Evolutionary conservation across 2,113 vertebrate species (phyloP).

Genomic region (Polypterus bichir): DNA sequence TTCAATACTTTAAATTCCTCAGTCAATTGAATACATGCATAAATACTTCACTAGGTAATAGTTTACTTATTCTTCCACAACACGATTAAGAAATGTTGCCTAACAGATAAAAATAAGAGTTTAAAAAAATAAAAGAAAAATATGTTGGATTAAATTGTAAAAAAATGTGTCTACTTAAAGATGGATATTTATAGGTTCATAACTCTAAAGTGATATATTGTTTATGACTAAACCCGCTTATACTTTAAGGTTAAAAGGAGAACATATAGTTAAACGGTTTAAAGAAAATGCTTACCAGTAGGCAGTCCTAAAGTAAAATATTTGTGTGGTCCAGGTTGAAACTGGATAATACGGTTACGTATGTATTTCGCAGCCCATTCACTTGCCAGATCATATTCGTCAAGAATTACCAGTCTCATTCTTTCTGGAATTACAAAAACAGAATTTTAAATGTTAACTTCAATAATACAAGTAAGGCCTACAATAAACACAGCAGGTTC

Average conservation of each 20-base stretch:
- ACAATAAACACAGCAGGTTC: too few relatives aligned
- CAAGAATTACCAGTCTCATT: constrained; percentile 93
- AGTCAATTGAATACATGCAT: too few relatives aligned
- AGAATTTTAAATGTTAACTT: too few relatives aligned
- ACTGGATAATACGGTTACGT: constrained; percentile 81
- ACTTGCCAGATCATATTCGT: constrained; percentile 83
- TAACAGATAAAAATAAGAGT: too few relatives aligned
- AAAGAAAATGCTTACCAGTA: constrained; percentile 58
- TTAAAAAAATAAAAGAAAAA: too few relatives aligned
- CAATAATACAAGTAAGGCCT: too few relatives aligned
- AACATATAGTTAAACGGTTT: background rate
- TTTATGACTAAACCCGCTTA: background rate
- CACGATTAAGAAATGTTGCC: too few relatives aligned
- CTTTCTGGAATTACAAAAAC: constrained; percentile 1
- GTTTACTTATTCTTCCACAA: too few relatives aligned
- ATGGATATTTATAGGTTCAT: background rate
- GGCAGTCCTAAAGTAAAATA: constrained; percentile 86
- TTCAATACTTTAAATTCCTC: too few relatives aligned
- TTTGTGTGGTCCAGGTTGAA: constrained; percentile 65
- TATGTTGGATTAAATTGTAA: too few relatives aligned
- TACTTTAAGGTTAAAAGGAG: background rate
- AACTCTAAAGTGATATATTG: background rate
- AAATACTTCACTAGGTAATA: too few relatives aligned
- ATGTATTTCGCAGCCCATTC: constrained; percentile 98
- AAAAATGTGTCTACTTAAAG: too few relatives aligned